These are phyloP conservation scores for Oncorhynchus nerka DNA, from an alignment of 2,113 vertebrate genomes.

Conservation along the genomic window DNA sequence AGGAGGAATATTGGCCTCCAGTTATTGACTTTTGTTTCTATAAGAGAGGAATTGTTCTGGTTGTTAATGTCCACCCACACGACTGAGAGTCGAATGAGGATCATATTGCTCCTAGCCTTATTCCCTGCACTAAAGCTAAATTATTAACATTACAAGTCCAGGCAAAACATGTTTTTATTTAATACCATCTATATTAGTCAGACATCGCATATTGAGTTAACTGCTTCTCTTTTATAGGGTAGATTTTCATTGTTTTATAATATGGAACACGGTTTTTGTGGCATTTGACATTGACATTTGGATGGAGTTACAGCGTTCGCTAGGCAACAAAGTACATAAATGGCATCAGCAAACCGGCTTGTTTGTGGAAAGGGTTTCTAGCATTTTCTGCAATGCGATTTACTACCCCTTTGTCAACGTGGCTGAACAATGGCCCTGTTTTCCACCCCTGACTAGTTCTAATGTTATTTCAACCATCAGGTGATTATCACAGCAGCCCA, in stretches of 20 bases:
- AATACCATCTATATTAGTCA: constrained; percentile 26
- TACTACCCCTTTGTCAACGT: constrained; percentile 24
- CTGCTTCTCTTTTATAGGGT: neutral
- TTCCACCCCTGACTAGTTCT: constrained; percentile 25
- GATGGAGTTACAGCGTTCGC: constrained; percentile 35
- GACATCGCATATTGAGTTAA: neutral
- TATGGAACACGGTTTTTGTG: neutral
- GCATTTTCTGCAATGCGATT: constrained; percentile 35
- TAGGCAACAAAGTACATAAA: constrained; percentile 23
- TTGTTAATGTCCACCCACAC: too few relatives aligned
- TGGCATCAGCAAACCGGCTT: constrained; percentile 6
- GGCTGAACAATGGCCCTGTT: constrained; percentile 35
- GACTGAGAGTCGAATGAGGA: neutral
- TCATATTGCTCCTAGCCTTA: neutral
- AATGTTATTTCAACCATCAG: constrained; percentile 22
- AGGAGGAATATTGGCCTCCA: too few relatives aligned
- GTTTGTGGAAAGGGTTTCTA: constrained; percentile 34
- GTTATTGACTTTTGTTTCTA: too few relatives aligned
- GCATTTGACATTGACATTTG: constrained; percentile 34
- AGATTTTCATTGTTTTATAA: neutral
- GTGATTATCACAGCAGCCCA: constrained; percentile 20
- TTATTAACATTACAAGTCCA: constrained; percentile 38
- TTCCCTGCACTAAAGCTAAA: constrained; percentile 30
- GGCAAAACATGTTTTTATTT: neutral
- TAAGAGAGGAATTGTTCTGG: too few relatives aligned